Evolutionary conservation across 2,113 vertebrate genomes (phyloP).

Genomic region (Anser brachyrhynchus): DNA sequence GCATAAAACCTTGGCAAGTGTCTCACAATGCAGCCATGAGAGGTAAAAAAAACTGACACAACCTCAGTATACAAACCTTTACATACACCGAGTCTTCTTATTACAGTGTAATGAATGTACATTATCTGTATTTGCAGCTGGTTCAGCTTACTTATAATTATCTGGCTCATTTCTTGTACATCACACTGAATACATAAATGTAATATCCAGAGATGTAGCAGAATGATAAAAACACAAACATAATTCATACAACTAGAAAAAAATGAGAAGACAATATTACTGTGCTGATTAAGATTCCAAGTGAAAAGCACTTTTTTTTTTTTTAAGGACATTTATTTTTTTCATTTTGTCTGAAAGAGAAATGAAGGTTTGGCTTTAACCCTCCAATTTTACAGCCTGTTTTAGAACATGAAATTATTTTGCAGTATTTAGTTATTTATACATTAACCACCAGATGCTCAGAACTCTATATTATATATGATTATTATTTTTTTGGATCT

Average conservation of each 20-base stretch:
- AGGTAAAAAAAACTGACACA: neutral
- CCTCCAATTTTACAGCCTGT: neutral
- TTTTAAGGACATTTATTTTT: neutral
- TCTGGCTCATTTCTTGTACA: slow-evolving; percentile 31
- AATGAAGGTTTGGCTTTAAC: neutral
- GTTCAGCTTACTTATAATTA: slow-evolving; percentile 36
- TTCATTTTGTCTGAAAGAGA: neutral
- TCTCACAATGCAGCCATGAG: neutral
- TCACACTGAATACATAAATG: neutral
- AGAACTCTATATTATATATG: neutral
- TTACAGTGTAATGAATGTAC: neutral
- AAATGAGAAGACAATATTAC: neutral
- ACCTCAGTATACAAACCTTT: neutral
- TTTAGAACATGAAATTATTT: neutral
- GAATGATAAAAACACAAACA: neutral
- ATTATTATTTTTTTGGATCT: neutral
- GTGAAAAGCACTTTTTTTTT: neutral
- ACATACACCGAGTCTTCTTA: neutral
- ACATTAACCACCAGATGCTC: neutral
- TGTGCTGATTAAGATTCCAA: neutral
- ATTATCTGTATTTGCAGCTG: slow-evolving; percentile 51
- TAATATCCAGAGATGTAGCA: neutral
- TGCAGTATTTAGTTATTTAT: neutral
- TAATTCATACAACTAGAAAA: neutral
- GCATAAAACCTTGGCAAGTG: neutral